These are phyloP conservation scores for Nothoprocta perdicaria DNA, from an alignment of 2,113 vertebrate genomes.

Conservation along the genomic window DNA sequence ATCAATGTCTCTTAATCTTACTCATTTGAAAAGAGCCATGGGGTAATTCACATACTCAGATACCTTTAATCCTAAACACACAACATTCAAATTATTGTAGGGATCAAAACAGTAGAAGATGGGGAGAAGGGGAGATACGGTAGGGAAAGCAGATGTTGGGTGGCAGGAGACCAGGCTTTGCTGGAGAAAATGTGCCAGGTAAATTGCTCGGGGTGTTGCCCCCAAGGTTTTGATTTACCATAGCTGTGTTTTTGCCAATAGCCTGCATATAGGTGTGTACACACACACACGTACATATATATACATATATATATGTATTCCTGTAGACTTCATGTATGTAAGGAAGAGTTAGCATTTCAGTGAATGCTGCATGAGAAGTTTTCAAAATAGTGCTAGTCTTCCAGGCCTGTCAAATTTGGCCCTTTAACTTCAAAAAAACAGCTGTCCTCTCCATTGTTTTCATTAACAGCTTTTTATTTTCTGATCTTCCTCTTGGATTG, in stretches of 20 bases:
- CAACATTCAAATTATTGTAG: background rate
- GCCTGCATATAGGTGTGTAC: background rate
- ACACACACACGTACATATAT: too few relatives aligned
- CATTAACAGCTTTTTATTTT: background rate
- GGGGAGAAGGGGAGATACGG: background rate
- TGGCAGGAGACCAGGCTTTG: background rate
- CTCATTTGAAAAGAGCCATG: background rate
- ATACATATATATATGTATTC: background rate
- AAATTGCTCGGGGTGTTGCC: background rate
- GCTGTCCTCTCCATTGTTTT: fast-evolving
- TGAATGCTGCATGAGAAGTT: background rate
- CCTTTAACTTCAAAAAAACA: background rate
- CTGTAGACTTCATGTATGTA: background rate
- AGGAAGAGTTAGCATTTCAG: background rate
- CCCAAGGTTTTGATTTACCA: background rate
- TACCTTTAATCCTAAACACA: background rate
- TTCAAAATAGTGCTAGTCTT: background rate
- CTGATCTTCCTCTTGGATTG: background rate
- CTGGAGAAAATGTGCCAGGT: background rate
- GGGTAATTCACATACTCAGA: background rate
- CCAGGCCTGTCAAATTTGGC: background rate
- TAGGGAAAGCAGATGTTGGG: background rate
- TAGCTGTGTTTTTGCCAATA: background rate
- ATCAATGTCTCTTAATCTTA: background rate
- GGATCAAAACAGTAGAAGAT: background rate